These are phyloP conservation scores for Saturnia japonica DNA, from an alignment of 2,888 invertebrate species.

Conservation along the genomic window DNA sequence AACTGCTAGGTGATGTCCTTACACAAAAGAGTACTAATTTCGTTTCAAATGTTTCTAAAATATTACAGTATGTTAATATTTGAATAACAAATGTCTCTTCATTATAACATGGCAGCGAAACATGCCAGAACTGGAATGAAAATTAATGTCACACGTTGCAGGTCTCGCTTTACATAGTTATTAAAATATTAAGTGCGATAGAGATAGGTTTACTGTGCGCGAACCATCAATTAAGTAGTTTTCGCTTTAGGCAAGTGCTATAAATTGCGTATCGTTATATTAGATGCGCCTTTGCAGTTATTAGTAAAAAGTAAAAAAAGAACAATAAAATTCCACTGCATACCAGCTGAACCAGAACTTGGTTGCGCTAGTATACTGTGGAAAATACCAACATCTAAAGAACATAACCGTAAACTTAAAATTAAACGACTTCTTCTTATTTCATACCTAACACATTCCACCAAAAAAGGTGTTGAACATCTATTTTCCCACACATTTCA, in stretches of 20 bases:
- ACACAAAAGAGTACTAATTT: conserved; percentile 17
- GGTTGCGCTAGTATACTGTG: no score
- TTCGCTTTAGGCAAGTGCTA: neutral
- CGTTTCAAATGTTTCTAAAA: conserved; percentile 24
- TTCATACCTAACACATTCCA: no score
- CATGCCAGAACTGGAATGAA: conserved; percentile 36
- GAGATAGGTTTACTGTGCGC: conserved; percentile 21
- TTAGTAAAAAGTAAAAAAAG: neutral
- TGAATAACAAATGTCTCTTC: conserved; percentile 26
- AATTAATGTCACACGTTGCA: conserved; percentile 43
- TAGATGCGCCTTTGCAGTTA: neutral
- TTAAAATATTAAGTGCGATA: conserved; percentile 39
- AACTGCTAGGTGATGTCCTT: neutral
- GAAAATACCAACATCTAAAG: no score
- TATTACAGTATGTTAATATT: conserved; percentile 24
- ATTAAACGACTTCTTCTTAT: no score
- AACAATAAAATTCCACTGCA: no score
- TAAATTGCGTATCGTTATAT: neutral
- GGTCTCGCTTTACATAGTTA: conserved; percentile 45
- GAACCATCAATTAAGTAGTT: conserved; percentile 17
- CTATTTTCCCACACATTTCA: no score
- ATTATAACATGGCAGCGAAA: conserved; percentile 35
- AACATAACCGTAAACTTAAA: no score
- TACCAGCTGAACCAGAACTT: no score
- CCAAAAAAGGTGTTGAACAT: no score